These are phyloP conservation scores for Ammodytes dubius DNA, from an alignment of 2,113 vertebrate genomes.

Conservation along the genomic window DNA sequence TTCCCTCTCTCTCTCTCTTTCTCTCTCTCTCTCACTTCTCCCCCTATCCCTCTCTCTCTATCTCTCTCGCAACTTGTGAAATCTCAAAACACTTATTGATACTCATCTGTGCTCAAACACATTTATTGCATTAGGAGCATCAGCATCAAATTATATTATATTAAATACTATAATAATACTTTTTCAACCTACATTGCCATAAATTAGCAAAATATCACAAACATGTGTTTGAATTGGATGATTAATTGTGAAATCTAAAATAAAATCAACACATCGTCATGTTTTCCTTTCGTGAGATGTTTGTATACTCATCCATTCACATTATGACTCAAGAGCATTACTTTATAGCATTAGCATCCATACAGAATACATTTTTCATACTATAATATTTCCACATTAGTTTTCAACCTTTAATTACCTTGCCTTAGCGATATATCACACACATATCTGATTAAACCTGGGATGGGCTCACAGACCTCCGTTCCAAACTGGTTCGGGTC, in stretches of 20 bases:
- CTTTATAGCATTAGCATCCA: background rate
- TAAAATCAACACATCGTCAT: conserved; percentile 15
- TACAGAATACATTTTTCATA: background rate
- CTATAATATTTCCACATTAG: background rate
- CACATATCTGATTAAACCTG: background rate
- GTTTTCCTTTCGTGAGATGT: conserved; percentile 3
- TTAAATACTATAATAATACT: too few species aligned
- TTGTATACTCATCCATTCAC: background rate
- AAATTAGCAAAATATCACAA: too few species aligned
- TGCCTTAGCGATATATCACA: background rate
- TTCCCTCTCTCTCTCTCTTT: conserved; percentile 7
- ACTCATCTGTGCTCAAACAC: too few species aligned
- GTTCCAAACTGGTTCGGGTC: background rate
- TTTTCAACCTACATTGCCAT: too few species aligned
- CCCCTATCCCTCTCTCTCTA: background rate
- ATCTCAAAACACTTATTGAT: too few species aligned
- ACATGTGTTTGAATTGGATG: too few species aligned
- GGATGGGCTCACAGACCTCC: background rate
- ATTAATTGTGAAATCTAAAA: conserved; percentile 21
- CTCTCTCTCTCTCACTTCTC: conserved; percentile 23
- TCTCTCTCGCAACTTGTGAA: conserved; percentile 42
- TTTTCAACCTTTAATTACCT: background rate
- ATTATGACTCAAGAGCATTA: too few species aligned
- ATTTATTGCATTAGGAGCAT: too few species aligned
- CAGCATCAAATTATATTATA: too few species aligned